Evolutionary conservation across 2,888 invertebrate genomes (phyloP).

Genomic region (Morpho achilles): DNA sequence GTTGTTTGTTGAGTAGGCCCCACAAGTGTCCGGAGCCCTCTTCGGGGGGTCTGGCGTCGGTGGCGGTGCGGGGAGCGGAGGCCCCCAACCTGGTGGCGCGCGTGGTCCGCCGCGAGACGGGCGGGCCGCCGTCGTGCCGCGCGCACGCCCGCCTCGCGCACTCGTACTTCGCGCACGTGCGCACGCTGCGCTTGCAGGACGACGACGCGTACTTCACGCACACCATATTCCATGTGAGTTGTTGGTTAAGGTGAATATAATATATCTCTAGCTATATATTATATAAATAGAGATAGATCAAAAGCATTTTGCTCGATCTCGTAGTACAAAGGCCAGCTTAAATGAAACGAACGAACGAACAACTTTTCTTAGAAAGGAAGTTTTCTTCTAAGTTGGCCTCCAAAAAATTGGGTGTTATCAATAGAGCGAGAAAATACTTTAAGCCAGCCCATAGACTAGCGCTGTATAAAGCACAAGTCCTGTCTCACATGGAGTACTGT

Average conservation of each 20-base stretch:
- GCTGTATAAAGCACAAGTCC: no score
- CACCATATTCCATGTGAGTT: conserved; percentile 83
- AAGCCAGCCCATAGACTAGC: no score
- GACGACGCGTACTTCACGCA: conserved; percentile 83
- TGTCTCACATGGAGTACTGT: no score
- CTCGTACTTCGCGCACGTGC: conserved; percentile 66
- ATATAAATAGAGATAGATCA: no score
- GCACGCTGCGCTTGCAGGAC: conserved; percentile 71
- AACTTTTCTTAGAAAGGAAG: no score
- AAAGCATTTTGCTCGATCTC: no score
- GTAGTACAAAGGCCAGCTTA: no score
- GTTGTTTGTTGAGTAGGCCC: conserved; percentile 78
- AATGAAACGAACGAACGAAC: no score
- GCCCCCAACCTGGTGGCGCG: conserved; percentile 92
- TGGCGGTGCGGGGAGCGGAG: conserved; percentile 80
- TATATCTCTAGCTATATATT: no score
- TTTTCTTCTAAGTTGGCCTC: no score
- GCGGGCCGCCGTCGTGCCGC: conserved; percentile 59
- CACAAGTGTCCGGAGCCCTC: conserved; percentile 94
- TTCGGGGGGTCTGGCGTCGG: conserved; percentile 34
- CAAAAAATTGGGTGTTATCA: no score
- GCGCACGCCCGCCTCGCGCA: conserved; percentile 53
- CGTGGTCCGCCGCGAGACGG: conserved; percentile 85
- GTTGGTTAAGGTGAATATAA: background rate
- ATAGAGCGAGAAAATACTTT: no score